Evolutionary conservation across 1,140 invertebrate genomes (phyloP).

Genomic region (Physella acuta): DNA sequence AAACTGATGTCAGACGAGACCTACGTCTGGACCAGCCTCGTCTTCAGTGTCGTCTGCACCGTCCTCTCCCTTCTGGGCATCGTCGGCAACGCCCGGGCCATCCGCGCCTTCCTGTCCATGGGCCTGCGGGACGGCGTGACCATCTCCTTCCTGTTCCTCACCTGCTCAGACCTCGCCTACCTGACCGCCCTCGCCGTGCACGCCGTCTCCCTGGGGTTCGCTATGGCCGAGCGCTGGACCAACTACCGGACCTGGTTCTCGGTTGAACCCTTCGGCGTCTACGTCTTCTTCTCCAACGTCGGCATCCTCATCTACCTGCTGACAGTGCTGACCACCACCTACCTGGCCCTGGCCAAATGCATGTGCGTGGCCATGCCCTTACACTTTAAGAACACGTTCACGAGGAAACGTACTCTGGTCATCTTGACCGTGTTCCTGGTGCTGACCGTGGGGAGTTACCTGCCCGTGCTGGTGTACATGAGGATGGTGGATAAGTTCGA

Average conservation of each 20-base stretch:
- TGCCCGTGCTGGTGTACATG: neutral
- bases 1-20: no score
- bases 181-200: neutral
- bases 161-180: neutral
- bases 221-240: neutral
- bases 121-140: conserved; percentile 7
- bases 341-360: conserved; percentile 1
- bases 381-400: neutral
- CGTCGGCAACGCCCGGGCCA: neutral
- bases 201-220: neutral
- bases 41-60: neutral
- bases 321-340: conserved; percentile 1
- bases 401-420: neutral
- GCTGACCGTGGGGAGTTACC: neutral
- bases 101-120: neutral
- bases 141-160: conserved; percentile 1
- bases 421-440: neutral
- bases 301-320: neutral
- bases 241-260: neutral
- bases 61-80: neutral
- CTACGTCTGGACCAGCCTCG: no score
- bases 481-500: neutral
- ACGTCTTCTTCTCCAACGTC: neutral
- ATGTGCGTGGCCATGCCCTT: conserved; percentile 13
- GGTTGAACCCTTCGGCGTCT: neutral